Base-by-base conservation (phyloP, 2,888 invertebrate species). In the Ecliptopera silaceata region DNA sequence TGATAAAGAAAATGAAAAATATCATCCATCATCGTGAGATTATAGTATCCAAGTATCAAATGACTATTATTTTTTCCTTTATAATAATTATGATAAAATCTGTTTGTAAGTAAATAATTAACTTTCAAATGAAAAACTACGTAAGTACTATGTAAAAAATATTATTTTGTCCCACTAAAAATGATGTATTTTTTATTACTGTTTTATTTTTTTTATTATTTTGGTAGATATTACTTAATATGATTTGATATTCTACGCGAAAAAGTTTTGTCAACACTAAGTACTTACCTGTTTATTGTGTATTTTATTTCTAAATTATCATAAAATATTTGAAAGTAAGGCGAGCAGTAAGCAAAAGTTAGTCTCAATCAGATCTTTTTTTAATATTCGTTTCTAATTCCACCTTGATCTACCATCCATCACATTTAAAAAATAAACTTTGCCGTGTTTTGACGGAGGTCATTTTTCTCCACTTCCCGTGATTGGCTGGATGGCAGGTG, bases 401-500 rank as follows among this genome's bases (percentile, higher is more conserved):
- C 54, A 69, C 67, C 69, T 74, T 74, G 69, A 75, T 69, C 69
- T 54, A 58, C 69, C 72, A 75, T 81, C 76, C 75, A 78, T 82
- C 82, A 82, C 48, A 48, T 52, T 63, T 48, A 61, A 64, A 69
- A 63, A 60, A n/a, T n/a, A 69, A 70, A 71, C 74, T 74, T 41
- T 66, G 68, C 64, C 69, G 68, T 77, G 74, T 76, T 75, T 74
- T 70, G 68, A 69, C 69, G 62, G 45, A 55, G 61, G 65, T 71
- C 78, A 82, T 86, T 85, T 83, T 84, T 86, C 87, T 71, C 62
- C 63, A 59, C 52, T 46, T 26, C 11, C 69, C 61, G 59, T 79
- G 80, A 86, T 82, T 83, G 78, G 82, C 76, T 75, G 57, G 60
- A 51, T 68, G 79, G 74, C 79, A 75, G 72, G 74, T 80, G 77